Percentiles rank a stretch among this genome's conserved stretches.
phyloP scores from a whole-genome alignment of 2,113 vertebrate species.

The Salvelinus sp. region DNA sequence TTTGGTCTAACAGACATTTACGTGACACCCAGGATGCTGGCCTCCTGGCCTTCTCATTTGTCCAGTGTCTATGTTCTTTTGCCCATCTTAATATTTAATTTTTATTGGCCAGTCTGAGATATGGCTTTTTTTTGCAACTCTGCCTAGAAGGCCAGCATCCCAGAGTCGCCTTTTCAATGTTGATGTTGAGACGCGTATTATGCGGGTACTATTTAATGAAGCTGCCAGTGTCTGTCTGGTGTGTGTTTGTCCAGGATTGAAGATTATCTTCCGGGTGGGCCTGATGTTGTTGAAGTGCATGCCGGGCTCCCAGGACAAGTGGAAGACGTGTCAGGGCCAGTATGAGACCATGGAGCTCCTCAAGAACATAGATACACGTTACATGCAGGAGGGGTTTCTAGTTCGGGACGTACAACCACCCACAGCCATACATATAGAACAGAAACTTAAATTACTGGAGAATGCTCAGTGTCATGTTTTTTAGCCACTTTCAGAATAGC shows the following conservation, averaged over 20 bases:
- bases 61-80: too few relatives aligned
- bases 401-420: constrained; percentile 82
- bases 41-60: too few relatives aligned
- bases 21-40: too few relatives aligned
- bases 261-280: constrained; percentile 93
- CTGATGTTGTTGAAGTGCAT: constrained; percentile 89
- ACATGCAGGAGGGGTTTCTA: constrained; percentile 89
- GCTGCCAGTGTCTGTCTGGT: not conserved
- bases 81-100: too few relatives aligned
- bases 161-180: too few relatives aligned
- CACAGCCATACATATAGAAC: not conserved
- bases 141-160: too few relatives aligned
- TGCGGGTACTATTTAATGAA: too few relatives aligned
- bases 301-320: constrained; percentile 90
- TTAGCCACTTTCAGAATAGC: too few relatives aligned
- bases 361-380: constrained; percentile 81
- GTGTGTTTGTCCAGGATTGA: constrained; percentile 80
- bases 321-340: constrained; percentile 87
- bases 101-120: too few relatives aligned
- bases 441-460: not conserved
- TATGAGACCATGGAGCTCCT: constrained; percentile 95
- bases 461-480: not conserved
- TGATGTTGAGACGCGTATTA: too few relatives aligned
- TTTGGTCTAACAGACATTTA: too few relatives aligned
- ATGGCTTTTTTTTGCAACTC: too few relatives aligned